Evolutionary conservation across 2,888 invertebrate genomes (phyloP), one percentile per base, ranked within the genome.

Genomic region (Cristatella mucedo): DNA sequence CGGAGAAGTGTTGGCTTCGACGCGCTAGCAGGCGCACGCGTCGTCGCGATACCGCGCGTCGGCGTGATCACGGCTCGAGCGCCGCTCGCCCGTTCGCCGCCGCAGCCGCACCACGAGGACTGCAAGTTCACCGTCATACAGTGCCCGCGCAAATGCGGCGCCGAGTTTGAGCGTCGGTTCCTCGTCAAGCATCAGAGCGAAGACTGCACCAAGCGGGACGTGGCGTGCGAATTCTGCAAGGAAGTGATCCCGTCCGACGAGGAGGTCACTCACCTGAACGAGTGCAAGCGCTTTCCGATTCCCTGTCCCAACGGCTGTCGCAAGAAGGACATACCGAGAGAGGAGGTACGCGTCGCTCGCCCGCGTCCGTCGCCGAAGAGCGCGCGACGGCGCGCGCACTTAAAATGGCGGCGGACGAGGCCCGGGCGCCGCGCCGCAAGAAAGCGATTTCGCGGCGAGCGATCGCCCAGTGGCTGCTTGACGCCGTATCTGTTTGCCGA

Each of bases 301-400:
- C 44, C 52, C 2, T 57, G 57, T 43, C 56, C 57, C 1, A 57
- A 57, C 44, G 46, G 46, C 6, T 57, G 57, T 33, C 48, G 47
- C 26, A 45, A 48, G 21, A 49, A 48, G 26, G 52, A 56, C 33
- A 47, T 56, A 9, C 41, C 48, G 2, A 39, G 54, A 32, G 50
- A 51, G 34, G 42, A 53, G 46, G 52, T 52, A 31, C 22, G 36
- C 26, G 9, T 11, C n/a, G n/a, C n/a, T n/a, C n/a, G n/a, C n/a
- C n/a, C n/a, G n/a, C n/a, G n/a, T n/a, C n/a, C n/a, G n/a, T n/a
- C n/a, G n/a, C n/a, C n/a, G n/a, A n/a, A n/a, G n/a, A n/a, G n/a
- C n/a, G n/a, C n/a, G n/a, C n/a, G n/a, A n/a, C n/a, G n/a, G n/a
- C n/a, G n/a, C n/a, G n/a, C n/a, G n/a, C n/a, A n/a, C n/a, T n/a